phyloP scores from a whole-genome alignment of 2,797 vertebrate genomes.

The Glossophaga mutica region DNA sequence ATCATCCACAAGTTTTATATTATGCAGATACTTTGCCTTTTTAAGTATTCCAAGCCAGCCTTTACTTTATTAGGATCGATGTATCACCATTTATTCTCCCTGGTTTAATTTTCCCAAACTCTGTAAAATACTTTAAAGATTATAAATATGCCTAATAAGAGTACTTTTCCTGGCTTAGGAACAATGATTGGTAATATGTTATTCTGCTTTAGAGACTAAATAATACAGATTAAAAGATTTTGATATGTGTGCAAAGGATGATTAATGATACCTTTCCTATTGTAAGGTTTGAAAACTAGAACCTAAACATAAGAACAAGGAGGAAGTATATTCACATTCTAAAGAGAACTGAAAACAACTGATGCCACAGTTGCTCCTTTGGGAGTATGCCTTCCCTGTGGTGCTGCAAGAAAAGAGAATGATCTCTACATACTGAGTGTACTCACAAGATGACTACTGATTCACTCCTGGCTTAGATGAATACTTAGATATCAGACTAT shows the following conservation, averaged over 20 bases:
- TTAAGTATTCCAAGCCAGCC: neutral
- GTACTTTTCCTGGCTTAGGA: neutral
- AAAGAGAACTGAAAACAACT: neutral
- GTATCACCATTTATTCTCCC: neutral
- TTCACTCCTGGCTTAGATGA: neutral
- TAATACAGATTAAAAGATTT: neutral
- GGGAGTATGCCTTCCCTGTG: neutral
- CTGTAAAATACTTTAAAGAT: neutral
- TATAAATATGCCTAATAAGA: neutral
- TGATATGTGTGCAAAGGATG: neutral
- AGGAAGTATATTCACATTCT: neutral
- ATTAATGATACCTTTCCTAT: neutral
- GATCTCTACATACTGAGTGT: neutral
- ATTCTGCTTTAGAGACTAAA: constrained; percentile 17
- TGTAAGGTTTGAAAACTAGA: neutral
- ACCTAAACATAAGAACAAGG: neutral
- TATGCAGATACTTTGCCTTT: neutral
- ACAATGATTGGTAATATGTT: neutral
- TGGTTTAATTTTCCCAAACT: neutral
- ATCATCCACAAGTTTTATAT: neutral
- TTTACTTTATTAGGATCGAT: neutral
- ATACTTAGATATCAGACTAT: neutral
- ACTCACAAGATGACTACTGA: neutral
- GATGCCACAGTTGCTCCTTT: neutral
- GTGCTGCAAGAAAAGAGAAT: neutral